Evolutionary conservation across 64 coral and sea anemone genomes (phyloP).

Genomic region (Porites australiensis): DNA sequence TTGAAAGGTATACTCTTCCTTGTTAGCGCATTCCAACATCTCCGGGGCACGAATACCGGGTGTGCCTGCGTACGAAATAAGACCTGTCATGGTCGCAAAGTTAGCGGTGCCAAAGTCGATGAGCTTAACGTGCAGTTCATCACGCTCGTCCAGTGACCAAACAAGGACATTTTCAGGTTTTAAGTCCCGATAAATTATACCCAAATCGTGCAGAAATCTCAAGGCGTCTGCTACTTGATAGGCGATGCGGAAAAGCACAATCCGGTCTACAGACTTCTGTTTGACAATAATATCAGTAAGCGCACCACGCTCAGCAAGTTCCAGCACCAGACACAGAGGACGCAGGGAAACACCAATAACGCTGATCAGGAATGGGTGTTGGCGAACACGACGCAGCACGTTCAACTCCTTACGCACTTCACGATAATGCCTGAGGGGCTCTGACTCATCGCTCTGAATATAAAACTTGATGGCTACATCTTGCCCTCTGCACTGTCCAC

Average conservation of each 20-base stretch:
- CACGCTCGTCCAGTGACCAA: slow-evolving; percentile 85
- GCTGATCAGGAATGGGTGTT: slow-evolving; percentile 94
- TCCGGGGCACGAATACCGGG: slow-evolving; percentile 89
- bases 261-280: slow-evolving; percentile 53
- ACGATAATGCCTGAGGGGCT: slow-evolving; percentile 84
- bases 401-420: slow-evolving; percentile 94
- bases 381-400: slow-evolving; percentile 87
- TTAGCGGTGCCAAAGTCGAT: slow-evolving; percentile 98
- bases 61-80: slow-evolving; percentile 76
- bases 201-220: slow-evolving; percentile 78
- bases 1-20: slow-evolving; percentile 82
- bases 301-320: slow-evolving; percentile 87
- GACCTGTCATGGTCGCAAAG: slow-evolving; percentile 80
- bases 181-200: slow-evolving; percentile 93
- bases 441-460: slow-evolving; percentile 35
- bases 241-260: slow-evolving; percentile 86
- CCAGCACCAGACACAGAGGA: slow-evolving; percentile 88
- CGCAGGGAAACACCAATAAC: slow-evolving; percentile 91
- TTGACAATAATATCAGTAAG: slow-evolving; percentile 66
- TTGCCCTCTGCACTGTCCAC: slow-evolving; percentile 79
- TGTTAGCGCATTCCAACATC: slow-evolving; percentile 86
- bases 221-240: slow-evolving; percentile 97
- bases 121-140: slow-evolving; percentile 93
- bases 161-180: slow-evolving; percentile 98
- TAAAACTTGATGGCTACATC: slow-evolving; percentile 93